Conservation (phyloP, 2,113 vertebrate genomes). For the Tonatia bakeri region DNA sequence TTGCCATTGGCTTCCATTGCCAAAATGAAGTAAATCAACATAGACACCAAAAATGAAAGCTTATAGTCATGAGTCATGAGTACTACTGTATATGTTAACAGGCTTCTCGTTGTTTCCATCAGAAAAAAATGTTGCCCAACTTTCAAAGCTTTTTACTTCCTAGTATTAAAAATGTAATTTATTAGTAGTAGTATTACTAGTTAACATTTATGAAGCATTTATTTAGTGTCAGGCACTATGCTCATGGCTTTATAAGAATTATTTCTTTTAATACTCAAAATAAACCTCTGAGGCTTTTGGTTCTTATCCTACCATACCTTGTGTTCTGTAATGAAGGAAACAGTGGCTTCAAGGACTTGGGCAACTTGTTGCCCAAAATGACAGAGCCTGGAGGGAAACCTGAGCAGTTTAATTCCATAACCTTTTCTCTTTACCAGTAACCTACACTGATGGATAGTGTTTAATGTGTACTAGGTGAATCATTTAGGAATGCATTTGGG, state of each 20-base stretch:
- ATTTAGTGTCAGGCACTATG: not conserved
- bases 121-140: not conserved
- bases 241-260: conserved; percentile 4
- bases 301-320: not conserved
- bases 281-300: not conserved
- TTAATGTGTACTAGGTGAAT: not conserved
- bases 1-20: conserved; percentile 17
- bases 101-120: conserved; percentile 43
- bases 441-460: not conserved
- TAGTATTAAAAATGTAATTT: not conserved
- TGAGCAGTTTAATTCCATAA: not conserved
- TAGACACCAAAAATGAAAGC: conserved; percentile 37
- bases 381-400: not conserved
- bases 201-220: not conserved
- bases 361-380: not conserved
- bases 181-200: not conserved
- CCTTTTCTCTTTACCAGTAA: not conserved
- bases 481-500: not conserved
- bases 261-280: not conserved
- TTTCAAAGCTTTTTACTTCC: conserved; percentile 25
- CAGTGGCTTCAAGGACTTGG: not conserved
- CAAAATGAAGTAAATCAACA: conserved; percentile 43
- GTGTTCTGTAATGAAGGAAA: not conserved
- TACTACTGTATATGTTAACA: conserved; percentile 26
- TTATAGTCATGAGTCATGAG: conserved; percentile 14